Conservation (phyloP, 2,888 invertebrate species). For the Brenthis daphne region DNA sequence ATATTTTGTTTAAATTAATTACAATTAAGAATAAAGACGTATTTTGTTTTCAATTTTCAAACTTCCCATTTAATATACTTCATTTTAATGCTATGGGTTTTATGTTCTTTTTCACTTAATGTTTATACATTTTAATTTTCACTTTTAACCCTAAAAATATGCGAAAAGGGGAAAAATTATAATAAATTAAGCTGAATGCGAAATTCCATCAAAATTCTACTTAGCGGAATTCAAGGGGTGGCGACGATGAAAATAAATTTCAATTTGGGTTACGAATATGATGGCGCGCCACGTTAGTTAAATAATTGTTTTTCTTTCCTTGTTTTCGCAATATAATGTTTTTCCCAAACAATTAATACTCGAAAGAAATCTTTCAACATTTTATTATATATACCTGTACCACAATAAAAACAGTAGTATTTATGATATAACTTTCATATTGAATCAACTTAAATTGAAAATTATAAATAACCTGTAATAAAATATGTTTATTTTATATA, state of each 20-base stretch:
- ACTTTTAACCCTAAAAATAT: conserved; percentile 34
- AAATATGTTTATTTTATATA: no score
- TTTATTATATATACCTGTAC: background rate
- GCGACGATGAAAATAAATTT: conserved; percentile 72
- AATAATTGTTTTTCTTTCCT: conserved; percentile 21
- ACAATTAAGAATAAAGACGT: no score
- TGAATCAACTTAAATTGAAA: no score
- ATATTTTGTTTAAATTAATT: no score
- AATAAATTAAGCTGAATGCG: conserved; percentile 64
- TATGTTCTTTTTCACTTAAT: conserved; percentile 19
- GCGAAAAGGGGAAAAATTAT: conserved; percentile 40
- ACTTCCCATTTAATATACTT: conserved; percentile 1
- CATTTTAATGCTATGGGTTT: background rate
- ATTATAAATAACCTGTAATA: no score
- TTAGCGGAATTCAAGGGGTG: conserved; percentile 75
- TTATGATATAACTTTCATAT: no score
- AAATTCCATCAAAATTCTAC: conserved; percentile 76
- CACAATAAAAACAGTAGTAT: no score
- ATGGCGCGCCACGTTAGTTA: conserved; percentile 30
- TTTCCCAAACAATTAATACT: conserved; percentile 6
- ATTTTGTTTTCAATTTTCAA: background rate
- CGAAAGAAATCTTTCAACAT: background rate
- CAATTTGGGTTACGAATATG: conserved; percentile 64
- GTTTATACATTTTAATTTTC: conserved; percentile 32
- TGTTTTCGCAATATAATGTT: conserved; percentile 4